Evolutionary conservation across 2,797 vertebrate species (phyloP).

Genomic region (Craterocephalus amniculus): DNA sequence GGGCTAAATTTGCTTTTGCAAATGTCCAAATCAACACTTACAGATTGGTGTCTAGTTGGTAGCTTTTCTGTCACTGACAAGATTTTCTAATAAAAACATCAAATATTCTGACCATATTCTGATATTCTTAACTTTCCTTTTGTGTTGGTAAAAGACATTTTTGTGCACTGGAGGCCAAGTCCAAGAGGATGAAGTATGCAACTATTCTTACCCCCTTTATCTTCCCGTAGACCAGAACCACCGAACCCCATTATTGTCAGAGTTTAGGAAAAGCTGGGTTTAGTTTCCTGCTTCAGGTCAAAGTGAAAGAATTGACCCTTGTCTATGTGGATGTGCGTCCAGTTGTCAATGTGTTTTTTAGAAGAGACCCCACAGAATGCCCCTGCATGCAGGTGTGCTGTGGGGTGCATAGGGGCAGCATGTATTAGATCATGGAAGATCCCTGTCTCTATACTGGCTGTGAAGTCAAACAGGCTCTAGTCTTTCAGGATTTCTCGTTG

Average conservation of each 20-base stretch:
- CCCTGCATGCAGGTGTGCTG: slow-evolving; percentile 50
- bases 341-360: slow-evolving; percentile 10
- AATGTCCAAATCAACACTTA: slow-evolving; percentile 22
- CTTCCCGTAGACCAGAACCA: slow-evolving; percentile 19
- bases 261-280: slow-evolving; percentile 1
- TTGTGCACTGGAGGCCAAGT: slow-evolving; percentile 82
- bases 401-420: slow-evolving; percentile 47
- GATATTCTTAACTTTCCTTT: slow-evolving; percentile 16
- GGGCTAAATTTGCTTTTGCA: neutral
- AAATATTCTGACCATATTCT: neutral
- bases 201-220: neutral
- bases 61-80: neutral
- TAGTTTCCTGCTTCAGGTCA: slow-evolving; percentile 53
- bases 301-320: slow-evolving; percentile 46
- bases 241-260: slow-evolving; percentile 6
- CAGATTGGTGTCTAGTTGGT: neutral
- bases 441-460: slow-evolving; percentile 32
- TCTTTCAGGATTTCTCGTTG: slow-evolving; percentile 18
- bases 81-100: neutral
- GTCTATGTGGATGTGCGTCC: slow-evolving; percentile 14
- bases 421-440: slow-evolving; percentile 42
- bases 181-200: slow-evolving; percentile 62
- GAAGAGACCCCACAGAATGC: slow-evolving; percentile 44
- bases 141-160: slow-evolving; percentile 69
- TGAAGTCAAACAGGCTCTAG: slow-evolving; percentile 15